These are phyloP conservation scores for Pyrochroa serraticornis DNA, from an alignment of 2,888 invertebrate genomes.

Conservation along the genomic window DNA sequence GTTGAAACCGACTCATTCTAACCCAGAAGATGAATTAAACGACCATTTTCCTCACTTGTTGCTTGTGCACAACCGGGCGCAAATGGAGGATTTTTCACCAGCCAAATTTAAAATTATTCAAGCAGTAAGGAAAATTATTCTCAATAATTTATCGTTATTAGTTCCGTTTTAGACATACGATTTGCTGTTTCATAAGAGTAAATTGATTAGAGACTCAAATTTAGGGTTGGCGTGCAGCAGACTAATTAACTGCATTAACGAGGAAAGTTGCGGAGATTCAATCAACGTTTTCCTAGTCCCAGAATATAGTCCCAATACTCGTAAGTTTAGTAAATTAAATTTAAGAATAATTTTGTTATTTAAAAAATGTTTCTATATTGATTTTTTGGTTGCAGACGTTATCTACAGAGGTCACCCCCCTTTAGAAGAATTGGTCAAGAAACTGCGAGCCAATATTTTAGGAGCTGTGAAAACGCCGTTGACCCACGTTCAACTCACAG, in stretches of 20 bases:
- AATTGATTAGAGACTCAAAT: constrained; percentile 70
- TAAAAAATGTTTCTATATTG: background rate
- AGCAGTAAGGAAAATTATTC: constrained; percentile 51
- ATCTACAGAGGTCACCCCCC: constrained; percentile 67
- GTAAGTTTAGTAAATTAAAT: constrained; percentile 35
- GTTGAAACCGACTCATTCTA: constrained; percentile 79
- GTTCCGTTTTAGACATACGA: constrained; percentile 53
- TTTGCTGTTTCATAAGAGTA: constrained; percentile 67
- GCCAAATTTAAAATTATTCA: constrained; percentile 67
- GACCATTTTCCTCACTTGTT: constrained; percentile 85
- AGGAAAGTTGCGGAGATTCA: constrained; percentile 64
- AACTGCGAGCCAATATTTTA: constrained; percentile 72
- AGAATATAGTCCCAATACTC: constrained; percentile 57
- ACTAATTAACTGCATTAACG: constrained; percentile 60
- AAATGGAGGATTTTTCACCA: constrained; percentile 74
- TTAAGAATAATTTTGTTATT: background rate
- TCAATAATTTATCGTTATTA: background rate
- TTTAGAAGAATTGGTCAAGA: constrained; percentile 68
- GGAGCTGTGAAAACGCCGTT: constrained; percentile 73
- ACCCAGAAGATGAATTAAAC: constrained; percentile 68
- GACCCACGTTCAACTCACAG: constrained; percentile 75
- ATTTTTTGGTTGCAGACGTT: constrained; percentile 57
- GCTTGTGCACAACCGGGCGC: constrained; percentile 82
- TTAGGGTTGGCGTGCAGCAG: constrained; percentile 63
- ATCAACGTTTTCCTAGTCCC: constrained; percentile 75